Evolutionary conservation across 2,797 vertebrate genomes (phyloP), one percentile per base, ranked within the genome.

Genomic region (Chrosomus eos): DNA sequence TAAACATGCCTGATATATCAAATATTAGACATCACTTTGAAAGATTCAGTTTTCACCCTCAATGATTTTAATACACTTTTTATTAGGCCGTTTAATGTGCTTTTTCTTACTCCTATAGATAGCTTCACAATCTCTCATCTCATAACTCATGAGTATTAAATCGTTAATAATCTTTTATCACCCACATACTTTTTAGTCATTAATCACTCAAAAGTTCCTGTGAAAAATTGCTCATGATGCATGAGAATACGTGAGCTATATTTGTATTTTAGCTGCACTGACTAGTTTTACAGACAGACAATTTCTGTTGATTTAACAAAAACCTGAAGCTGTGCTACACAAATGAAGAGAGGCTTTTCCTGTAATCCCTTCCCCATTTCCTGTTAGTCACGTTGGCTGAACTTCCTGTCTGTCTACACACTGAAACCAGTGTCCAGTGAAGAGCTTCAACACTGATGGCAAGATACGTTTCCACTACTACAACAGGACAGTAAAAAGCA

Each of bases 361-460:
- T 86, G 81, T 64, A 36, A 74, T 58, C 87, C 26, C 88, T 87
- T 88, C 86, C 81, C 86, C 77, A 87, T 88, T 93, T 93, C 92
- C 90, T 92, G 90, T 88, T 88, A 82, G 86, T 90, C 84, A 84
- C 84, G 83, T 91, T 91, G 87, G 85, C 87, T 88, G 87, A 91
- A 90, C 91, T 90, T 75, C 89, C 85, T 88, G 40, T 71, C 16
- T 77, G 77, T 88, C 81, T 88, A 88, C 82, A 89, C 83, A 74
- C 26, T 43, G 8, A 72, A 83, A 79, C 11, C 62, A 16, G 68
- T 18, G 2, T 80, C 55, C 19, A 55, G 55, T 13, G 40, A 5
- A 82, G 16, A 71, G 45, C 51, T 73, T 77, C n/a, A 68, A 71
- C 28, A 5, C 18, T 70, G 23, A 70, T 43, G 23, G 71, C 21